Conservation (phyloP, 2,797 vertebrate species). For the Diplodus puntazzo region DNA sequence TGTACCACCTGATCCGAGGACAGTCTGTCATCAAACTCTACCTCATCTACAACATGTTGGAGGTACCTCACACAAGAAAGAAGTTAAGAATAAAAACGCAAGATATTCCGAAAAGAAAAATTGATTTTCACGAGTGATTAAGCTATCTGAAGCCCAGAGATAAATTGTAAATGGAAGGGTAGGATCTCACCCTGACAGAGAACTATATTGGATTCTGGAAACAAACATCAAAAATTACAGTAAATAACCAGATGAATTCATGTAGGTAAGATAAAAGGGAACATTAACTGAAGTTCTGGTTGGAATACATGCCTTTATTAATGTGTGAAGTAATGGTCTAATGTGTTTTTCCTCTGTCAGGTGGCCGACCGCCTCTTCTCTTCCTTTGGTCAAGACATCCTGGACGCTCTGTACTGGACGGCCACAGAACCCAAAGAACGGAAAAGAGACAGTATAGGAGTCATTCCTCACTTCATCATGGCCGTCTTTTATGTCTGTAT, state of each 20-base stretch:
- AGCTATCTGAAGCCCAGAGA: not conserved
- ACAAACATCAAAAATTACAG: not conserved
- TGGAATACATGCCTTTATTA: not conserved
- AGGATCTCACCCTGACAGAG: not conserved
- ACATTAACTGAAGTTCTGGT: not conserved
- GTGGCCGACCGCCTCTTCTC: conserved; percentile 98
- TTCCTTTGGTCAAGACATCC: conserved; percentile 97
- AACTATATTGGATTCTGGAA: not conserved
- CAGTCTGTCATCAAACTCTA: conserved; percentile 99
- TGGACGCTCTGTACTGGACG: conserved; percentile 98
- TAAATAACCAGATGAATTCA: not conserved
- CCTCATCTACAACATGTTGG: conserved; percentile 99
- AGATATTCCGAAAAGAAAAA: too few species aligned
- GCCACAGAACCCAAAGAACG: conserved; percentile 97
- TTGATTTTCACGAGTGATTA: not conserved
- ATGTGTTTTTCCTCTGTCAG: conserved; percentile 73
- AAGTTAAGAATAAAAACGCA: too few species aligned
- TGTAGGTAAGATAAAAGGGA: not conserved
- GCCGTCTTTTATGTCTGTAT: conserved; percentile 99
- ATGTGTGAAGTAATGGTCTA: not conserved
- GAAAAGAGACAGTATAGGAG: conserved; percentile 94
- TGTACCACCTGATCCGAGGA: conserved; percentile 99
- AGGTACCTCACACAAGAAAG: conserved; percentile 84
- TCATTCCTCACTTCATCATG: conserved; percentile 98
- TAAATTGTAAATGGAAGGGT: not conserved